Conservation (phyloP, 2,888 invertebrate species). For the Molanna angustata region DNA sequence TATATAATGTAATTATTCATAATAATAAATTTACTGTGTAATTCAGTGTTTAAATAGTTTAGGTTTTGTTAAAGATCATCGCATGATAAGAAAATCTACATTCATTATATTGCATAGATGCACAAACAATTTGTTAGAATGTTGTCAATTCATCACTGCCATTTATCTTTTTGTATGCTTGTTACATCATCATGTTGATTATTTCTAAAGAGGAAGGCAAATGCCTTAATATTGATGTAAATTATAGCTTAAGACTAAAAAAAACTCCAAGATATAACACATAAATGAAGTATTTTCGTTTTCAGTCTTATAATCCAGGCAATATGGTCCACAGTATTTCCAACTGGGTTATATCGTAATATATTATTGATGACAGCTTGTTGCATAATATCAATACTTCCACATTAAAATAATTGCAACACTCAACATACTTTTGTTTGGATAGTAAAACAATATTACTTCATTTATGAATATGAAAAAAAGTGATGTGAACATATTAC, state of each 20-base stretch:
- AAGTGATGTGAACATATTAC: neutral
- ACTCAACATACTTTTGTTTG: neutral
- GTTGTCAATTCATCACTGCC: constrained; percentile 31
- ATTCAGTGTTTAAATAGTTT: no score
- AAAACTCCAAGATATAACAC: constrained; percentile 3
- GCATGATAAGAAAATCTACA: no score
- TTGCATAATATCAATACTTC: no score
- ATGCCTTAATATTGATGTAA: no score
- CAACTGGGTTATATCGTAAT: no score
- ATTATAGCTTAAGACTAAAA: constrained; percentile 13
- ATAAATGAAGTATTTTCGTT: constrained; percentile 17
- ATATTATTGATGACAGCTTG: no score
- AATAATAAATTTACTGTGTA: no score
- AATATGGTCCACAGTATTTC: no score
- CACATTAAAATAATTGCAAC: no score
- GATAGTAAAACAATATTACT: neutral
- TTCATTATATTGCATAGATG: no score
- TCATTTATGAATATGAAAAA: neutral
- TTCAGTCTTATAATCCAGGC: no score
- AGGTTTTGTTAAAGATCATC: no score
- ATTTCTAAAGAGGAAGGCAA: constrained; percentile 7
- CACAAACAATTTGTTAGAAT: constrained; percentile 16
- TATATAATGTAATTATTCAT: neutral
- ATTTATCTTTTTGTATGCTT: constrained; percentile 30
- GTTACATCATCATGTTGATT: constrained; percentile 18